Conservation (phyloP, 2,797 vertebrate species). For the Bradypus variegatus region DNA sequence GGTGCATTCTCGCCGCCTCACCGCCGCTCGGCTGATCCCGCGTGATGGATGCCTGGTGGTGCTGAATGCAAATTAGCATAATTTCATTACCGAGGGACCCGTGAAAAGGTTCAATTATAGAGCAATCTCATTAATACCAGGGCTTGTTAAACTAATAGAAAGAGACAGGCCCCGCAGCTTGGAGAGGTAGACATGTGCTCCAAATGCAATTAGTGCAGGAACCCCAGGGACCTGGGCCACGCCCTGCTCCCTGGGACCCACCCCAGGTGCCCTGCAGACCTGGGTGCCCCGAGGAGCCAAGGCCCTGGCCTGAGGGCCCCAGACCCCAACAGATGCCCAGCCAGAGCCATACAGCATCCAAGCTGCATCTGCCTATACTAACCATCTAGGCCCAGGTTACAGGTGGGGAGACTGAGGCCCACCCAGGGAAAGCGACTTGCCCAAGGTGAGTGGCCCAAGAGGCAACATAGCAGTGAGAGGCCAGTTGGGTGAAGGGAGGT, state of each 20-base stretch:
- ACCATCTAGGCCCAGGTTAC: too few relatives aligned
- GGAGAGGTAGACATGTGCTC: slow-evolving; percentile 86
- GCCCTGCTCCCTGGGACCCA: background rate
- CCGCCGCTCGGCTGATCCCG: slow-evolving; percentile 90
- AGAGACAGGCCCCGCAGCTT: slow-evolving; percentile 83
- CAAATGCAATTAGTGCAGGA: slow-evolving; percentile 82
- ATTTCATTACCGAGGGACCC: slow-evolving; percentile 93
- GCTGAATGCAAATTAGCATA: slow-evolving; percentile 90
- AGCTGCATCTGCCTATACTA: background rate
- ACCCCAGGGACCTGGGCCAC: slow-evolving; percentile 64
- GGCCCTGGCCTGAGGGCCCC: background rate
- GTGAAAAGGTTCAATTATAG: slow-evolving; percentile 95
- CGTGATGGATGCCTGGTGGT: slow-evolving; percentile 94
- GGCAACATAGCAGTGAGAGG: background rate
- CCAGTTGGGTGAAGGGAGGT: rapidly evolving
- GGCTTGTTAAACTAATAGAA: slow-evolving; percentile 90
- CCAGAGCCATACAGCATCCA: background rate
- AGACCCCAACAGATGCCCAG: background rate
- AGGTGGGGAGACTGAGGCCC: background rate
- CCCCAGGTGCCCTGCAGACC: background rate
- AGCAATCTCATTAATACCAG: slow-evolving; percentile 95
- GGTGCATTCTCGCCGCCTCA: slow-evolving; percentile 77
- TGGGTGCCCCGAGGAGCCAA: background rate
- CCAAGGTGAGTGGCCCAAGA: background rate
- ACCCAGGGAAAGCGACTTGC: too few relatives aligned